phyloP scores from a whole-genome alignment of 2,113 vertebrate species.

The Castor canadensis region DNA sequence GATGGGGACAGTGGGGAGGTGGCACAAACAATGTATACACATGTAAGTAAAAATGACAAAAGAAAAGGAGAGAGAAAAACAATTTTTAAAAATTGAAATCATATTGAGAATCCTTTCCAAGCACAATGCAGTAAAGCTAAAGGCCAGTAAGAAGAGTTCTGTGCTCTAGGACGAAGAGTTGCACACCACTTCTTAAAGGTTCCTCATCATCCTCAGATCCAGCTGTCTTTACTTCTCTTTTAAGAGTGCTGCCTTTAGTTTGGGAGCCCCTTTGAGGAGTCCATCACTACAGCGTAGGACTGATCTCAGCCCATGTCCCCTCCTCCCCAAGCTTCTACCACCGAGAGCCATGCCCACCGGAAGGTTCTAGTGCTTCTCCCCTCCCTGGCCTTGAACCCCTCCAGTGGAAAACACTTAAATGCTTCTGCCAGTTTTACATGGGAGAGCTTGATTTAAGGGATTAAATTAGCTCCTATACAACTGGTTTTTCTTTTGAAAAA shows the following conservation, averaged over 20 bases:
- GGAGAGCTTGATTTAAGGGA: background rate
- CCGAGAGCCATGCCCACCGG: accelerated
- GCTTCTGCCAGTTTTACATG: background rate
- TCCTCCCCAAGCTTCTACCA: background rate
- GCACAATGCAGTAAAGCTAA: background rate
- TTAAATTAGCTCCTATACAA: background rate
- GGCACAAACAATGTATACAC: too few species aligned
- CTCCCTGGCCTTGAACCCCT: too few species aligned
- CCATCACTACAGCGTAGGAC: background rate
- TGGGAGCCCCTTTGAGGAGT: background rate
- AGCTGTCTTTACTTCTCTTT: background rate
- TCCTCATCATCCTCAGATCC: background rate
- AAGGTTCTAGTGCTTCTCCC: background rate
- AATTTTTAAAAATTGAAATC: background rate
- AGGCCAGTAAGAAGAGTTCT: background rate
- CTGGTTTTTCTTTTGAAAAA: background rate
- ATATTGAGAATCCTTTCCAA: background rate
- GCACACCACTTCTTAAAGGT: background rate
- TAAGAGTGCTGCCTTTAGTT: background rate
- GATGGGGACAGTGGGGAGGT: too few species aligned
- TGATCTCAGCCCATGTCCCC: background rate
- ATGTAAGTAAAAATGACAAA: too few species aligned
- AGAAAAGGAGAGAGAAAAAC: too few species aligned
- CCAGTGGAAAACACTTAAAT: background rate
- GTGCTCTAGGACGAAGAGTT: background rate